Conservation (phyloP, 2,113 vertebrate species). For the Raja brachyura region DNA sequence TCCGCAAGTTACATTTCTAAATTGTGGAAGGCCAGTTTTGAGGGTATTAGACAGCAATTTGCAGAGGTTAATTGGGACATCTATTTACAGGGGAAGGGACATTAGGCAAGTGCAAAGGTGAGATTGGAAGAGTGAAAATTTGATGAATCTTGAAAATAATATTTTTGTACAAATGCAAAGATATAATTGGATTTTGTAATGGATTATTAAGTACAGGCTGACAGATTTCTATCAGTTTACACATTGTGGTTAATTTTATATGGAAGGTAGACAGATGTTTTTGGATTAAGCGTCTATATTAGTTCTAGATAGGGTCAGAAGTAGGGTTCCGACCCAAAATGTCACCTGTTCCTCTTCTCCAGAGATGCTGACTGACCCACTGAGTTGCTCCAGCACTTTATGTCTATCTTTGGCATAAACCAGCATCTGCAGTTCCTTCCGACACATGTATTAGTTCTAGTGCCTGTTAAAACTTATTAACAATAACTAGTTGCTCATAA, state of each 20-base stretch:
- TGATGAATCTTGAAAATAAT: background rate
- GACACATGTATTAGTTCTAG: background rate
- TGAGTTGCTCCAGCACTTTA: no score
- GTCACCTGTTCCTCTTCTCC: no score
- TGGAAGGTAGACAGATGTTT: background rate
- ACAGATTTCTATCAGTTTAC: background rate
- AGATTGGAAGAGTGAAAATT: background rate
- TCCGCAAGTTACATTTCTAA: no score
- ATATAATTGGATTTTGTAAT: background rate
- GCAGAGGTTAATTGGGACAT: no score
- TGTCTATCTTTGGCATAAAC: no score
- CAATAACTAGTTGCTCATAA: background rate
- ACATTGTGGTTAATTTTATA: background rate
- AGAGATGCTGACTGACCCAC: no score
- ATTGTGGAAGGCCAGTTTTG: no score
- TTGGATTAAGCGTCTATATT: background rate
- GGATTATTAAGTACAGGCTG: background rate
- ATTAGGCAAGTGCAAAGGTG: no score
- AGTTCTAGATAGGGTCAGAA: background rate
- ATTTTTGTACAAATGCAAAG: background rate
- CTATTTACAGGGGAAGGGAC: no score
- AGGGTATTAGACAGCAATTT: no score
- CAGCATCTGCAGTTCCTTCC: no score
- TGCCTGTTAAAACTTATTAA: background rate
- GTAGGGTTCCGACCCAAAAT: no score